These are phyloP conservation scores for Metridium senile DNA, from an alignment of 92 coral and sea anemone species.

Conservation along the genomic window DNA sequence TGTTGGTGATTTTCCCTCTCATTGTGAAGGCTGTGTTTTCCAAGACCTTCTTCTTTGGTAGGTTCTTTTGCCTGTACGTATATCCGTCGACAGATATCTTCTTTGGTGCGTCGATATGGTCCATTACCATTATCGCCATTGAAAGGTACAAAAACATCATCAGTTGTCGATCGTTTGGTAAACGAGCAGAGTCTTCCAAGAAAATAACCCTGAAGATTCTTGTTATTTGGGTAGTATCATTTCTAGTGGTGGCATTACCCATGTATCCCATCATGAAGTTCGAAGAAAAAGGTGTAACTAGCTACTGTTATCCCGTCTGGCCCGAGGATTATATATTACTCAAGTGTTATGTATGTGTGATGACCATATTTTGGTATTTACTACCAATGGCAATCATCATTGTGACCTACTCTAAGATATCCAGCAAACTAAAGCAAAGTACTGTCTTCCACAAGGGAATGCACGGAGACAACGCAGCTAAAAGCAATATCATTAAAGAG, in stretches of 20 bases:
- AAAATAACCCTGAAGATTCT: conserved; percentile 20
- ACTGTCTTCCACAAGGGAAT: conserved; percentile 23
- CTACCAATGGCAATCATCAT: conserved; percentile 10
- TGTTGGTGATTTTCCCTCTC: conserved; percentile 28
- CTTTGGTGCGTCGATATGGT: conserved; percentile 55
- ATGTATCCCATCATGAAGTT: conserved; percentile 5
- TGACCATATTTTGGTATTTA: conserved; percentile 17
- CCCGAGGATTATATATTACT: background rate
- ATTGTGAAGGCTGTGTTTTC: background rate
- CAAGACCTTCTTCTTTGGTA: conserved; percentile 38
- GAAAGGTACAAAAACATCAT: conserved; percentile 42
- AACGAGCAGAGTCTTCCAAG: conserved; percentile 21
- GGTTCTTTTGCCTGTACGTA: conserved; percentile 38
- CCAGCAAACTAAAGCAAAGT: conserved; percentile 20
- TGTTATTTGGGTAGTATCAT: conserved; percentile 23
- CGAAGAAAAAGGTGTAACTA: background rate
- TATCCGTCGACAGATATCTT: conserved; percentile 44
- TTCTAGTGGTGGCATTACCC: conserved; percentile 14
- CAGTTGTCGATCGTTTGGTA: conserved; percentile 8
- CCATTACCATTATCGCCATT: conserved; percentile 46
- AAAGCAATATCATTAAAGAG: conserved; percentile 8
- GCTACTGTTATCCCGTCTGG: conserved; percentile 1
- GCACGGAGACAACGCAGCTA: conserved; percentile 4
- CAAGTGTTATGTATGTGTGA: background rate
- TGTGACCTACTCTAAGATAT: conserved; percentile 19